Evolutionary conservation across 2,797 vertebrate species (phyloP), one percentile per base, ranked within the genome.

Genomic region (Crenichthys baileyi): DNA sequence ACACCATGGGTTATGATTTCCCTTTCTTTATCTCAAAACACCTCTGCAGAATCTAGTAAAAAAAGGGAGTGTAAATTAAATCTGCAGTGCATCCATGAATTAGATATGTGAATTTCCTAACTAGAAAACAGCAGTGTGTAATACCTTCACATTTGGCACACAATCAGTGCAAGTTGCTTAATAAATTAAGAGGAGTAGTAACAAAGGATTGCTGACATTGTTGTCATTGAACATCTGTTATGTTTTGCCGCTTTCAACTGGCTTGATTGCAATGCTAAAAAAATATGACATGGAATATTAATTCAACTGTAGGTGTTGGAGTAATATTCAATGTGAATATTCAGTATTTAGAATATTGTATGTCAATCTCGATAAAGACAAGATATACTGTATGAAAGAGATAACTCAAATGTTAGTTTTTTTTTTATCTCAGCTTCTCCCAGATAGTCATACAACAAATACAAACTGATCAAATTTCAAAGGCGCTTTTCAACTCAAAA

Each of bases 391-490:
- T 63, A 71, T 67, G 18, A 76, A 55, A 61, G 51, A 78, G 74
- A 58, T 78, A 3, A 22, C 36, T 80, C 20, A 82, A 85, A 80
- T 77, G 73, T 80, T 80, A 60, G 82, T 82, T 78, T 68, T 51
- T 51, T 61, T 75, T 79, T 70, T 39, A 20, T 82, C n/a, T 48
- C 55, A 55, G 71, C 80, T 56, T 71, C 85, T 29, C 58, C 29
- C 41, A 83, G 63, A 80, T 51, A 60, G 48, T 79, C 44, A 26
- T 61, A 31, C 12, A 73, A 67, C 75, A 78, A 85, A 80, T 50
- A 78, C 29, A 83, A 75, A 79, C 22, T 72, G 72, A 85, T 79
- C 76, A 78, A 77, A 81, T 79, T 79, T 89, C 78, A 86, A 79
- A 70, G 51, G 56, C 81, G 31, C 22, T 9, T 56, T 50, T 31